Conservation (phyloP, 2,888 invertebrate genomes). For the Cancer borealis region DNA sequence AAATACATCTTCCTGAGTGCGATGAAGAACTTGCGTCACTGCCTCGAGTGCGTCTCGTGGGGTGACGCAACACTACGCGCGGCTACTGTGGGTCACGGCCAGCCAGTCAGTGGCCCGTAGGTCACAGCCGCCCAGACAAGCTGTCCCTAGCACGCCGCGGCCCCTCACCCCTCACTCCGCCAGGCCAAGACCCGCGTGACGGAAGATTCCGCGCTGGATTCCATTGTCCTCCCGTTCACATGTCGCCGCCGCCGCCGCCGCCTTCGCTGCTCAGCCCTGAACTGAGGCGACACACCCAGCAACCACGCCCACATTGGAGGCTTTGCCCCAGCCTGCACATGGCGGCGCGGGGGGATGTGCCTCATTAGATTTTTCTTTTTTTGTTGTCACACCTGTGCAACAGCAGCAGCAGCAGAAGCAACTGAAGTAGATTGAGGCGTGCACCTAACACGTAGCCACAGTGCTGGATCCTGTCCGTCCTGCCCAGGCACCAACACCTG, state of each 20-base stretch:
- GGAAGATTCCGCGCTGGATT: neutral
- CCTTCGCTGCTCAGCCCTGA: no score
- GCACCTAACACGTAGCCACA: no score
- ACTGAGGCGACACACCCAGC: no score
- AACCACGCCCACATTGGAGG: no score
- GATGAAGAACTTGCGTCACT: neutral
- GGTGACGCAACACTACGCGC: neutral
- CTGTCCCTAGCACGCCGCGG: neutral
- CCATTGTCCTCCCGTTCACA: neutral
- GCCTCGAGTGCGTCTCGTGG: neutral
- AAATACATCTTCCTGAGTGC: slow-evolving; percentile 7
- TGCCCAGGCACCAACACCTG: no score
- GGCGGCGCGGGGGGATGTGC: no score
- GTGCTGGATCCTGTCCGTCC: no score
- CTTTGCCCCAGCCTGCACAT: no score
- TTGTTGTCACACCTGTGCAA: no score
- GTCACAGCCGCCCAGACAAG: neutral
- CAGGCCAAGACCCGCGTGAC: neutral
- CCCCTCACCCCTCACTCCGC: neutral
- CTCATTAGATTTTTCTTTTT: no score
- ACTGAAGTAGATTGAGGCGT: no score
- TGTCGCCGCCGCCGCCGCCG: neutral
- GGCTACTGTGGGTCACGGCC: neutral
- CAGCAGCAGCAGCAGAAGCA: no score
- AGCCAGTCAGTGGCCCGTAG: neutral